These are phyloP conservation scores for Oreochromis niloticus DNA, from an alignment of 2,113 vertebrate species.

Conservation along the genomic window DNA sequence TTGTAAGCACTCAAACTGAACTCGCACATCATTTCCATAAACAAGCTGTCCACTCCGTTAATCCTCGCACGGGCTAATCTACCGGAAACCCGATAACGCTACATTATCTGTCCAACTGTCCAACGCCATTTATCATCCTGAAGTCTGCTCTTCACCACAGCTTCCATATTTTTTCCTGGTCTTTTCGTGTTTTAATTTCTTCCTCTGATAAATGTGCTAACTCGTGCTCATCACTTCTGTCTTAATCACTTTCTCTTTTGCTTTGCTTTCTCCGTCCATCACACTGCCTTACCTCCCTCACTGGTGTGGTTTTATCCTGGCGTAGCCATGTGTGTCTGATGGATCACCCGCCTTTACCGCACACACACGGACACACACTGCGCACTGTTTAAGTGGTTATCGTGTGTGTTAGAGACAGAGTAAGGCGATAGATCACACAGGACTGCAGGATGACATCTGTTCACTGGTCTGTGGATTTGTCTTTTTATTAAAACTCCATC, in stretches of 20 bases:
- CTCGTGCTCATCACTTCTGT: neutral
- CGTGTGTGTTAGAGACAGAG: neutral
- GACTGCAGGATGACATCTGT: neutral
- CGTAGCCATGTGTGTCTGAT: neutral
- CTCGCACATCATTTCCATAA: neutral
- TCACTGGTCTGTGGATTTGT: neutral
- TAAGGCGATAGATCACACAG: constrained; percentile 17
- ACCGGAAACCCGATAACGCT: neutral
- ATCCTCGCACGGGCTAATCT: neutral
- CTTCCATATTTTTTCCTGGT: neutral
- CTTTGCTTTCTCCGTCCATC: neutral
- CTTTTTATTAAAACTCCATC: neutral
- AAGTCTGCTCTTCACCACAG: neutral
- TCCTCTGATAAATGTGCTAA: neutral
- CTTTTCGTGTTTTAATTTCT: neutral
- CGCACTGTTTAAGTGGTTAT: neutral
- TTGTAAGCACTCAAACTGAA: neutral
- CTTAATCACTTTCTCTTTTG: neutral
- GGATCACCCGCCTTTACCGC: constrained; percentile 6
- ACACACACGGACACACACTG: neutral
- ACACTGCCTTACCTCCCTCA: neutral
- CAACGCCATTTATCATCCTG: neutral
- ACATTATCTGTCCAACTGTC: neutral
- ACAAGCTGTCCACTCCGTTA: neutral
- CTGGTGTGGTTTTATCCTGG: neutral